Evolutionary conservation across 2,888 invertebrate genomes (phyloP).

Genomic region (Stenolophus ochropezus): DNA sequence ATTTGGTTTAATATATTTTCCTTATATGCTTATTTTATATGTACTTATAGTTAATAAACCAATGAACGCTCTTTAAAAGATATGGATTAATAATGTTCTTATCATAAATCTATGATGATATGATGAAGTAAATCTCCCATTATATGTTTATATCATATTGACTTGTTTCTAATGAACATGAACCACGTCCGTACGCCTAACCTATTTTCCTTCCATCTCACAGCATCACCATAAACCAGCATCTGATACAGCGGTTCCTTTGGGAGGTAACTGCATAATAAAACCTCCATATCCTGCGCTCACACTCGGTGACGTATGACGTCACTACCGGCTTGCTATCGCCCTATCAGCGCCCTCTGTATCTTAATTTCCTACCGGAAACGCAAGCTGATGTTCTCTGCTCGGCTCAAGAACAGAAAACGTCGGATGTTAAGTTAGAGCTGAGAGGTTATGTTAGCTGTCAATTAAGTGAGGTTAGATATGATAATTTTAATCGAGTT

Average conservation of each 20-base stretch:
- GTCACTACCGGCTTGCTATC: constrained; percentile 11
- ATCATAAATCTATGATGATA: too few species aligned
- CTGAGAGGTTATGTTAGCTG: too few species aligned
- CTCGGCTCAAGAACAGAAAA: not conserved
- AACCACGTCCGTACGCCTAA: not conserved
- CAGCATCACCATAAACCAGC: constrained; percentile 1
- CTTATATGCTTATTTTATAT: too few species aligned
- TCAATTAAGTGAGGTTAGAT: not conserved
- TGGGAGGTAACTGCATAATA: constrained; percentile 7
- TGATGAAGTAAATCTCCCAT: too few species aligned
- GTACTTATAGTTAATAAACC: too few species aligned
- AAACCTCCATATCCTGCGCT: constrained; percentile 16
- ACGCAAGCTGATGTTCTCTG: not conserved
- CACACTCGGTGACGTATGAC: not conserved
- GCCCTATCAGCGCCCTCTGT: constrained; percentile 16
- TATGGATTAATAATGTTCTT: too few species aligned
- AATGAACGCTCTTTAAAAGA: too few species aligned
- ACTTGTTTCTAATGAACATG: not conserved
- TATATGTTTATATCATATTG: too few species aligned
- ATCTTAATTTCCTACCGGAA: constrained; percentile 37
- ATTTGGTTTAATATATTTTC: too few species aligned
- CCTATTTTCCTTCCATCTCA: constrained; percentile 34
- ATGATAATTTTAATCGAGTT: not conserved
- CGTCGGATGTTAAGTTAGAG: not conserved
- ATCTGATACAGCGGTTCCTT: not conserved